Base-by-base conservation (phyloP, 2,888 invertebrate genomes). In the Apamea epomidion region DNA sequence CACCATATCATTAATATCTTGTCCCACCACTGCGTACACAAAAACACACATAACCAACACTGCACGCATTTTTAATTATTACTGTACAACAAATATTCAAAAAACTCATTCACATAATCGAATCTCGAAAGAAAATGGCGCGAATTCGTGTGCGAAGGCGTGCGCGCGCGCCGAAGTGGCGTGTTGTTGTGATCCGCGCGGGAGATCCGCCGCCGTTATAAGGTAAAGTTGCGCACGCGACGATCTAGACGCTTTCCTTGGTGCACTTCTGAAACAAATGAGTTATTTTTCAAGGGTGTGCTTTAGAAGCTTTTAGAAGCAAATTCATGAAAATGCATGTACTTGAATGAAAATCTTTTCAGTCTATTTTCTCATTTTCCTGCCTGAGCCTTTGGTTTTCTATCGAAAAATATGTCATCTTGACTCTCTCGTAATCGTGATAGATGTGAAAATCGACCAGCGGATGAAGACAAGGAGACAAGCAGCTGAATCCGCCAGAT, bases 41-140 rank as follows among this genome's bases (percentile, higher is more conserved):
- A 93, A 93, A 81, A 93, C 93, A 93, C 93, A 94, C 1, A 95
- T 79, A 54, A 94, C 90, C 58, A 95, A 79, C 93, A 95, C 93
- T 82, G 90, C 90, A 91, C 92, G 93, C 95, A 96, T 96, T 93
- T 93, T 94, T 86, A 83, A 78, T 84, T 67, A 67, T 69, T 72
- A 32, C 14, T 81, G 70, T 48, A 37, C 12, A 45, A 74, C 32
- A 48, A 72, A 71, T 64, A 65, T 37, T 51, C 54, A 67, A 68
- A 70, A 67, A 76, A 68, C 48, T 75, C 75, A 67, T 88, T 80
- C 78, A 80, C 79, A 62, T 70, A 74, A 74, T 85, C 75, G 45
- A 58, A 70, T 85, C 45, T 71, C 83, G 81, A 62, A 67, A 65
- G 78, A 80, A 81, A 77, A 78, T 84, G 80, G 91, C 91, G 91